Conservation (phyloP, 1,140 invertebrate species). For the Orius insidiosus region DNA sequence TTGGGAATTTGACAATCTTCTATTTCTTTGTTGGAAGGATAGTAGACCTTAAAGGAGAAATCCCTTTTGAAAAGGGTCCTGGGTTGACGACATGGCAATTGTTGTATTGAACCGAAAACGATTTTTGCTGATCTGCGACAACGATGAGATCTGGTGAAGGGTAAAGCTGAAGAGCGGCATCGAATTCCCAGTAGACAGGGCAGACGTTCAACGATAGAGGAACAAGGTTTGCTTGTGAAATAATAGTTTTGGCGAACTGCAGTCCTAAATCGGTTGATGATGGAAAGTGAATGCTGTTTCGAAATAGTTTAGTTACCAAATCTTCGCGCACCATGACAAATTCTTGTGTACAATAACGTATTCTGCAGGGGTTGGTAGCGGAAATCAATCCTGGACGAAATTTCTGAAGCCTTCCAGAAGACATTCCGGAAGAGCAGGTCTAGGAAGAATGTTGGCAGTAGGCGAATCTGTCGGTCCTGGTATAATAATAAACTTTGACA, state of each 20-base stretch:
- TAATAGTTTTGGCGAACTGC: constrained; percentile 72
- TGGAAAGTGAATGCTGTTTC: constrained; percentile 66
- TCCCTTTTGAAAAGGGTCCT: constrained; percentile 73
- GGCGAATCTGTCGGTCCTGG: constrained; percentile 80
- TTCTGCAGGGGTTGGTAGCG: constrained; percentile 79
- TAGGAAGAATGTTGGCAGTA: constrained; percentile 68
- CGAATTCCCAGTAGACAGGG: constrained; percentile 82
- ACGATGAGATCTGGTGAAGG: constrained; percentile 83
- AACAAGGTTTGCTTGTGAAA: constrained; percentile 74
- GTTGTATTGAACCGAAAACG: constrained; percentile 54
- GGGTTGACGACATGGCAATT: constrained; percentile 75
- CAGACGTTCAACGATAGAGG: constrained; percentile 70
- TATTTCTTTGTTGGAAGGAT: constrained; percentile 49
- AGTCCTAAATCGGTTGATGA: constrained; percentile 46
- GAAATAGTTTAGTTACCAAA: constrained; percentile 80
- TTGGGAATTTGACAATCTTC: constrained; percentile 70
- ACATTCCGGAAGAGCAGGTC: constrained; percentile 54
- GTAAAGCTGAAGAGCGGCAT: constrained; percentile 67
- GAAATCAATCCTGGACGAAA: constrained; percentile 56
- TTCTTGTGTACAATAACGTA: constrained; percentile 91
- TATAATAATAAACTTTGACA: constrained; percentile 73
- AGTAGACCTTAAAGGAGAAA: constrained; percentile 77
- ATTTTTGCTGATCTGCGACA: constrained; percentile 73
- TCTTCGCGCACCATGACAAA: constrained; percentile 84
- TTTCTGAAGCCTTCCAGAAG: constrained; percentile 52